Percentiles rank a stretch among this genome's conserved stretches.
phyloP scores from a whole-genome alignment of 2,888 invertebrate species.

The Apotomis capreana region DNA sequence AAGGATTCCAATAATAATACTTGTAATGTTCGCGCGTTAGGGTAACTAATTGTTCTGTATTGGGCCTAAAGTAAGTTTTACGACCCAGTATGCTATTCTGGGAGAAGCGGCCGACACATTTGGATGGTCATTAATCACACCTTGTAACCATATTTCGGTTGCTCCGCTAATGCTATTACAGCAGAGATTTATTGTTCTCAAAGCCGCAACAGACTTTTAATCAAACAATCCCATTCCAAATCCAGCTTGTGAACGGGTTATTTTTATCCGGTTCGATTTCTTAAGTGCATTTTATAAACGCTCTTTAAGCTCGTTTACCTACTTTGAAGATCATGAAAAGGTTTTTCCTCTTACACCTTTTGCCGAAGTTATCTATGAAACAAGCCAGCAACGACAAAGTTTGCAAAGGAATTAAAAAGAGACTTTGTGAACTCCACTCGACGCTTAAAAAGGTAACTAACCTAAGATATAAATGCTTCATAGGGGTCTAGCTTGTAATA shows the following conservation, averaged over 20 bases:
- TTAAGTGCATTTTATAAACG: slow-evolving; percentile 11
- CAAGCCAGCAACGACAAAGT: slow-evolving; percentile 17
- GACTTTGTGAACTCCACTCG: slow-evolving; percentile 1
- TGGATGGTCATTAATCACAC: slow-evolving; percentile 30
- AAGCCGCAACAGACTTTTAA: slow-evolving; percentile 18
- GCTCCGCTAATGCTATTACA: slow-evolving; percentile 19
- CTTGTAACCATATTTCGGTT: slow-evolving; percentile 32
- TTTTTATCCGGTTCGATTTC: slow-evolving; percentile 3
- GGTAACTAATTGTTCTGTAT: background rate
- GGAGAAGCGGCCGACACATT: slow-evolving; percentile 22
- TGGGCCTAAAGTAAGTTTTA: slow-evolving; percentile 1
- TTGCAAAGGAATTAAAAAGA: slow-evolving; percentile 18
- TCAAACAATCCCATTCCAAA: slow-evolving; percentile 7
- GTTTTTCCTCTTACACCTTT: background rate
- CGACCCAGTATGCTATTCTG: slow-evolving; percentile 18
- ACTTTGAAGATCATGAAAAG: background rate
- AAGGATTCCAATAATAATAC: background rate
- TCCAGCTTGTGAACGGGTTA: slow-evolving; percentile 18
- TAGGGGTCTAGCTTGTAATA: too few species aligned
- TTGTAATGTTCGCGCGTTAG: background rate
- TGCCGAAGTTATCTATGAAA: slow-evolving; percentile 3
- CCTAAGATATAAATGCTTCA: background rate
- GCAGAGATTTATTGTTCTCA: slow-evolving; percentile 29
- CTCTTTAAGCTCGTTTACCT: slow-evolving; percentile 4
- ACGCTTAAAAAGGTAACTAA: background rate